phyloP scores from a whole-genome alignment of 2,113 vertebrate species.

The Gobiocypris rarus region DNA sequence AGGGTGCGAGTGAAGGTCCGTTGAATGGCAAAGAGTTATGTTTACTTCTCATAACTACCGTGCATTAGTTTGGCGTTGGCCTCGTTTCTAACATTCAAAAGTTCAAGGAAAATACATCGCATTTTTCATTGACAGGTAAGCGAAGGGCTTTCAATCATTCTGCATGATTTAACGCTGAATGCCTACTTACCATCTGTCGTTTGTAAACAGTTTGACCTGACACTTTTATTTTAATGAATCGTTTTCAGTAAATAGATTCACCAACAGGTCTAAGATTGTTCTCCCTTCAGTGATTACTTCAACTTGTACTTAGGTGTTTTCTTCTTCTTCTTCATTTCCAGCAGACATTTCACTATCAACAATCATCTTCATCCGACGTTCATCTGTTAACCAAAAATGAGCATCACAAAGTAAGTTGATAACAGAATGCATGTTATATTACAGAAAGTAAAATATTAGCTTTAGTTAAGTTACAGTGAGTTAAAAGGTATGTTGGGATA shows the following conservation, averaged over 20 bases:
- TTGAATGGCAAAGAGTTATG: background rate
- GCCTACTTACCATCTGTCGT: background rate
- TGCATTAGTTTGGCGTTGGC: background rate
- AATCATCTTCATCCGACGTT: background rate
- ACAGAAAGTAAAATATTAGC: background rate
- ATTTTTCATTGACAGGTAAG: background rate
- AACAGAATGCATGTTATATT: background rate
- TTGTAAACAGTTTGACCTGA: background rate
- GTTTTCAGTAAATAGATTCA: background rate
- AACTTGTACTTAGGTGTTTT: background rate
- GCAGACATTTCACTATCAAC: background rate
- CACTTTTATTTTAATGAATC: too few relatives aligned
- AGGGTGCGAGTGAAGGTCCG: background rate
- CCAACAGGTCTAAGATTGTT: background rate
- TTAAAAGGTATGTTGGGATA: background rate
- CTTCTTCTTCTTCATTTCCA: background rate
- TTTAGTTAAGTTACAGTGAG: background rate
- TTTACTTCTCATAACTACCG: background rate
- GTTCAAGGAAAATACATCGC: background rate
- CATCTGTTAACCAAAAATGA: background rate
- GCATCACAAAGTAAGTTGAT: conserved; percentile 26
- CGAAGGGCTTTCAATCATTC: background rate
- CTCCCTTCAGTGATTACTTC: too few relatives aligned
- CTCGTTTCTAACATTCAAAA: background rate
- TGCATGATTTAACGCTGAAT: background rate